A percentile compares a stretch with the other conserved stretches of the same genome.
Conservation (phyloP, 2,888 invertebrate genomes). For the Choreutis nemorana region DNA sequence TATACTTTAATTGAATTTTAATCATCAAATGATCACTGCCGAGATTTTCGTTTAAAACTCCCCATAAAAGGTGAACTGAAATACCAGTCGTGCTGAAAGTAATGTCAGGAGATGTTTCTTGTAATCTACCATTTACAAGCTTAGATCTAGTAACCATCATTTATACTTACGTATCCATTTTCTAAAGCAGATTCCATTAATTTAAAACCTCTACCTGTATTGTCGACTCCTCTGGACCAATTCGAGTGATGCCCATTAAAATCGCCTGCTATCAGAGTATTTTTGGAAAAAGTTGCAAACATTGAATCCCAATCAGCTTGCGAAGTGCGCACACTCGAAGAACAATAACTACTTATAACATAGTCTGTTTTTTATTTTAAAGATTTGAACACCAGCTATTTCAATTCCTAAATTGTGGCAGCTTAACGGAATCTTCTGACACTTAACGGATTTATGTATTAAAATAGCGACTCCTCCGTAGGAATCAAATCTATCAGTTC, state of each 20-base stretch:
- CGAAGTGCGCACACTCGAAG: conserved; percentile 1
- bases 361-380: conserved; percentile 3
- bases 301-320: conserved; percentile 3
- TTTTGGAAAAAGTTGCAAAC: neutral
- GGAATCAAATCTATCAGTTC: conserved; percentile 2
- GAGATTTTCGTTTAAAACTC: conserved; percentile 3
- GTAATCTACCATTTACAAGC: conserved; percentile 3
- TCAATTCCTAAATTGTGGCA: no score
- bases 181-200: conserved; percentile 2
- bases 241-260: conserved; percentile 6
- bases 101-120: conserved; percentile 6
- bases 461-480: conserved; percentile 7
- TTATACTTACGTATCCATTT: conserved; percentile 1
- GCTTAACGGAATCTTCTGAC: neutral
- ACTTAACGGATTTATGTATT: conserved; percentile 3
- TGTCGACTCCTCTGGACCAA: conserved; percentile 6
- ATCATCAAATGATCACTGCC: conserved; percentile 8
- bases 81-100: conserved; percentile 2
- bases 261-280: conserved; percentile 5
- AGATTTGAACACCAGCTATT: no score
- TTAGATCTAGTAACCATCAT: conserved; percentile 6
- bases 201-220: conserved; percentile 3
- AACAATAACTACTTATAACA: conserved; percentile 6
- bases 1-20: conserved; percentile 3
- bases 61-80: conserved; percentile 5